Conservation (phyloP, 1,140 invertebrate species). For the Asobara japonica region DNA sequence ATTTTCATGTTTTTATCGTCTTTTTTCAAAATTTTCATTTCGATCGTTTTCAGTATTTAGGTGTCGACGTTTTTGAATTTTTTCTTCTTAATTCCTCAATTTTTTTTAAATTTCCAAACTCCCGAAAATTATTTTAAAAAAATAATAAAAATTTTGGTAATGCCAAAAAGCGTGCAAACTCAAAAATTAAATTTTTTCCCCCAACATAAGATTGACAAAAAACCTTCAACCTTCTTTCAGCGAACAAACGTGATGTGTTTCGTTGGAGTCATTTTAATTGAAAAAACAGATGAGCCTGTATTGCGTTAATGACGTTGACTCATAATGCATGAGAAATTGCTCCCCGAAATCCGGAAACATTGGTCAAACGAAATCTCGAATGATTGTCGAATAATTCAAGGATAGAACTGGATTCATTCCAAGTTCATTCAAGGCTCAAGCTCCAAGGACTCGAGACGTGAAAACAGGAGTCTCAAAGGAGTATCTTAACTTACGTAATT, state of each 20-base stretch:
- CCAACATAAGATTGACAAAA: too few species aligned
- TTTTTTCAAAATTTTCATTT: background rate
- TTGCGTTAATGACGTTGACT: background rate
- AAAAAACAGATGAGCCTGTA: background rate
- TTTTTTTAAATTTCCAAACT: too few species aligned
- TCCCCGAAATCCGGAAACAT: background rate
- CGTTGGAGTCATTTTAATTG: background rate
- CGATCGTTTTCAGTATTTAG: too few species aligned
- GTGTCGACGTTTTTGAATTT: too few species aligned
- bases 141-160: too few species aligned
- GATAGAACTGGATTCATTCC: background rate
- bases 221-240: too few species aligned
- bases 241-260: too few species aligned
- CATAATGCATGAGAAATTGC: background rate
- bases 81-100: too few species aligned
- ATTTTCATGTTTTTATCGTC: background rate
- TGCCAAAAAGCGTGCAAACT: too few species aligned
- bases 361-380: background rate
- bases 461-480: background rate
- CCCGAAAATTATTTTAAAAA: too few species aligned
- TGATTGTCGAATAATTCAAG: background rate
- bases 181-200: too few species aligned
- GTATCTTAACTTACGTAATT: background rate
- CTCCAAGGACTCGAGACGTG: slow-evolving; percentile 2
- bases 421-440: background rate